phyloP scores from a whole-genome alignment of 2,888 invertebrate genomes.

The Dione juno region DNA sequence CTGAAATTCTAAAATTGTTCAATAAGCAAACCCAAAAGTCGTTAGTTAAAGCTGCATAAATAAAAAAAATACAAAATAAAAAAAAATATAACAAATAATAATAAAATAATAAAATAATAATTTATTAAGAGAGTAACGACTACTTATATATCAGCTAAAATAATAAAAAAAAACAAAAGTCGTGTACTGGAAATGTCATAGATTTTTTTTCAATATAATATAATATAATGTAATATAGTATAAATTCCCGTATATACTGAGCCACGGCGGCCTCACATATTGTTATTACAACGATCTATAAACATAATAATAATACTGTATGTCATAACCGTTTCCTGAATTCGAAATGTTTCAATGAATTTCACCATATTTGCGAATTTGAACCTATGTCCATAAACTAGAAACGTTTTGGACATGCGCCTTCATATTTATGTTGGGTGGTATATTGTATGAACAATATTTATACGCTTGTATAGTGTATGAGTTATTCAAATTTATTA shows the following conservation, averaged over 20 bases:
- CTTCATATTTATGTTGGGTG: not conserved
- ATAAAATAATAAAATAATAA: too few relatives aligned
- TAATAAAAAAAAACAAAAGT: too few relatives aligned
- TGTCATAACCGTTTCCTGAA: not conserved
- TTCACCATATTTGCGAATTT: slow-evolving; percentile 8
- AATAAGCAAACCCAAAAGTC: too few relatives aligned
- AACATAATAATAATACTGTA: not conserved
- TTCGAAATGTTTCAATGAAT: not conserved
- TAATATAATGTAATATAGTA: too few relatives aligned
- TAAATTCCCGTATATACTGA: not conserved
- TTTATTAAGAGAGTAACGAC: too few relatives aligned
- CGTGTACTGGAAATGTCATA: too few relatives aligned
- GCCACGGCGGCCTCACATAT: not conserved
- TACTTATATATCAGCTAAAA: too few relatives aligned
- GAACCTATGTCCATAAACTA: not conserved
- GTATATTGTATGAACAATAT: not conserved
- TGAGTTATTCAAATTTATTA: not conserved
- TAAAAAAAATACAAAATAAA: too few relatives aligned
- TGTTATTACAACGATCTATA: not conserved
- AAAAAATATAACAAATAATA: too few relatives aligned
- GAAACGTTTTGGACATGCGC: not conserved
- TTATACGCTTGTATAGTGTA: not conserved
- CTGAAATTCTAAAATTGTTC: too few relatives aligned
- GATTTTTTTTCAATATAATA: too few relatives aligned
- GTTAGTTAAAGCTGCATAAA: too few relatives aligned